phyloP scores from a whole-genome alignment of 2,888 invertebrate genomes.

The Cistogaster globosa region DNA sequence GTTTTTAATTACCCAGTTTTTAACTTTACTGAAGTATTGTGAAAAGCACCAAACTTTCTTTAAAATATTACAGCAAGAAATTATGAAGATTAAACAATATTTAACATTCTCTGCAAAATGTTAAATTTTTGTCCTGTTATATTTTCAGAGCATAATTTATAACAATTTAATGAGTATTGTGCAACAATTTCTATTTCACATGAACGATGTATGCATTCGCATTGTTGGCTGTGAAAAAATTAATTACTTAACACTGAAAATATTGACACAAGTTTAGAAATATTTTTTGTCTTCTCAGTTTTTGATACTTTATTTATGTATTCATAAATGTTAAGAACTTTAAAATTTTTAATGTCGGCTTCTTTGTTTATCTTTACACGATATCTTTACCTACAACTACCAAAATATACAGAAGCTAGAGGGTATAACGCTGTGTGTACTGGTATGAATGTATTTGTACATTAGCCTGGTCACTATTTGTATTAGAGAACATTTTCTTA shows the following conservation, averaged over 20 bases:
- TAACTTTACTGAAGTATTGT: too few relatives aligned
- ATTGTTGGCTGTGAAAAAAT: conserved; percentile 32
- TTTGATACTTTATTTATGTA: neutral
- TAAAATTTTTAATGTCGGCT: conserved; percentile 61
- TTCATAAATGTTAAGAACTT: conserved; percentile 35
- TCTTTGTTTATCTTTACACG: conserved; percentile 44
- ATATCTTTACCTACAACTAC: neutral
- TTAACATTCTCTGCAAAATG: too few relatives aligned
- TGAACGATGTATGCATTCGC: neutral
- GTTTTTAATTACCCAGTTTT: too few relatives aligned
- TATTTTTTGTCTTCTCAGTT: conserved; percentile 30
- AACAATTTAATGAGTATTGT: too few relatives aligned
- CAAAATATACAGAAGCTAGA: neutral
- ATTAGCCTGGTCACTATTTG: neutral
- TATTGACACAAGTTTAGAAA: conserved; percentile 48
- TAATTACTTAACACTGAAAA: conserved; percentile 43
- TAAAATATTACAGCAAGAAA: too few relatives aligned
- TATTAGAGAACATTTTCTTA: too few relatives aligned
- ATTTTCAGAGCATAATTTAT: too few relatives aligned
- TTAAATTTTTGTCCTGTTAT: too few relatives aligned
- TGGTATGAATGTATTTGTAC: conserved; percentile 11
- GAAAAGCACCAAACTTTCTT: too few relatives aligned
- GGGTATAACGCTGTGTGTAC: neutral
- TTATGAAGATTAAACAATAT: too few relatives aligned
- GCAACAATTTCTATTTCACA: too few relatives aligned